phyloP scores from a whole-genome alignment of 2,888 invertebrate genomes.

The Thyatira batis region DNA sequence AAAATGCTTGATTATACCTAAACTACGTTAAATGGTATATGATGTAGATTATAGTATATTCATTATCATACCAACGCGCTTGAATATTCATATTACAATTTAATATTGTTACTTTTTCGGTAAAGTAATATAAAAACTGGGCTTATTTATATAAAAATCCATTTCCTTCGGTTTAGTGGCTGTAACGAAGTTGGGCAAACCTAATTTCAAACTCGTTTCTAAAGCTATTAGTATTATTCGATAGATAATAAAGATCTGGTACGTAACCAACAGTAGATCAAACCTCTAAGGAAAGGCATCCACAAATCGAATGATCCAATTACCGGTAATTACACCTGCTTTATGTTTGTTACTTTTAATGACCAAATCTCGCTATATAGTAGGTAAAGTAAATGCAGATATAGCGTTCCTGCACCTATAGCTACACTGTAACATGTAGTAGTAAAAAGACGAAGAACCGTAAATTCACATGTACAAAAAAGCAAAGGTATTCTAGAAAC shows the following conservation, averaged over 20 bases:
- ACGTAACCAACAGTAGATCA: slow-evolving; percentile 25
- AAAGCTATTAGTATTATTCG: slow-evolving; percentile 43
- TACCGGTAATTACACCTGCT: slow-evolving; percentile 39
- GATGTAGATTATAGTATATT: neutral
- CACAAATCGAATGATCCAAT: slow-evolving; percentile 36
- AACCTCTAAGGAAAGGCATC: slow-evolving; percentile 27
- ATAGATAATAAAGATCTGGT: slow-evolving; percentile 36
- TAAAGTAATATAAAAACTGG: neutral
- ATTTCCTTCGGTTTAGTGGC: neutral
- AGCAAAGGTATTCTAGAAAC: too few species aligned
- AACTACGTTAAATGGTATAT: too few species aligned
- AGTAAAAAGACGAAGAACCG: too few species aligned
- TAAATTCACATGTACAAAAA: too few species aligned
- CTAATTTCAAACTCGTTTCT: slow-evolving; percentile 41
- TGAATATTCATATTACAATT: neutral
- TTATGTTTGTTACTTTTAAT: slow-evolving; percentile 31
- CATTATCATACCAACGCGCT: neutral
- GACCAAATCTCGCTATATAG: too few species aligned
- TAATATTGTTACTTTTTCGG: neutral
- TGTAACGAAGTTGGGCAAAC: slow-evolving; percentile 16
- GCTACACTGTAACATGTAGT: too few species aligned
- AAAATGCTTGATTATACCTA: too few species aligned
- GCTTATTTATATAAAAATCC: neutral
- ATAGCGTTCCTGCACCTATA: too few species aligned
- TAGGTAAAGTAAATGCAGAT: too few species aligned